phyloP scores from a whole-genome alignment of 2,888 invertebrate genomes.

The Cephus nigrinus region DNA sequence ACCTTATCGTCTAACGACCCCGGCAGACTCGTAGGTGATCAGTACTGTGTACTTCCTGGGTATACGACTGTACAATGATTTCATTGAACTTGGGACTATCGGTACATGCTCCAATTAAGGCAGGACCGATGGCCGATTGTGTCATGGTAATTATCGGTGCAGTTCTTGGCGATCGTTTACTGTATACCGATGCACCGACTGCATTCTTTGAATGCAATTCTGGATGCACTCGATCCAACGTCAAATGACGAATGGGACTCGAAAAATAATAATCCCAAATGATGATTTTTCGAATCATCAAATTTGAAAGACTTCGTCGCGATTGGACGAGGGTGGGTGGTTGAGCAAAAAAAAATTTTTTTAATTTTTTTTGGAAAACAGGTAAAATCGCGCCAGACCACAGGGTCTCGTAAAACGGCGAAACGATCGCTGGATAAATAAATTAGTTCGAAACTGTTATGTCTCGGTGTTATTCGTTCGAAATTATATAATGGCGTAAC shows the following conservation, averaged over 20 bases:
- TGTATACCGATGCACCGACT: background rate
- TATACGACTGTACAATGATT: background rate
- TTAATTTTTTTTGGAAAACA: background rate
- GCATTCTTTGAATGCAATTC: background rate
- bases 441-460: conserved; percentile 14
- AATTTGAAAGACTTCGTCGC: too few species aligned
- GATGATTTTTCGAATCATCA: too few species aligned
- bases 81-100: background rate
- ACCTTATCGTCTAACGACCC: background rate
- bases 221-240: background rate
- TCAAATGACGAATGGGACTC: background rate
- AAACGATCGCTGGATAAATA: conserved; percentile 10
- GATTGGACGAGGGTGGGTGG: rapidly evolving
- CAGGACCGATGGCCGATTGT: background rate
- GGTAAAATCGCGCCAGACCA: background rate
- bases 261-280: too few species aligned
- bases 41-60: background rate
- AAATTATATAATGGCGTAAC: conserved; percentile 10
- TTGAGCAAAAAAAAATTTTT: background rate
- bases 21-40: background rate
- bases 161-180: background rate
- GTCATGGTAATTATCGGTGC: background rate
- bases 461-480: conserved; percentile 1
- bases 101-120: background rate
- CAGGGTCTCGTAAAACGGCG: background rate